phyloP scores from a whole-genome alignment of 1,140 invertebrate species.

The Papilio helenus region DNA sequence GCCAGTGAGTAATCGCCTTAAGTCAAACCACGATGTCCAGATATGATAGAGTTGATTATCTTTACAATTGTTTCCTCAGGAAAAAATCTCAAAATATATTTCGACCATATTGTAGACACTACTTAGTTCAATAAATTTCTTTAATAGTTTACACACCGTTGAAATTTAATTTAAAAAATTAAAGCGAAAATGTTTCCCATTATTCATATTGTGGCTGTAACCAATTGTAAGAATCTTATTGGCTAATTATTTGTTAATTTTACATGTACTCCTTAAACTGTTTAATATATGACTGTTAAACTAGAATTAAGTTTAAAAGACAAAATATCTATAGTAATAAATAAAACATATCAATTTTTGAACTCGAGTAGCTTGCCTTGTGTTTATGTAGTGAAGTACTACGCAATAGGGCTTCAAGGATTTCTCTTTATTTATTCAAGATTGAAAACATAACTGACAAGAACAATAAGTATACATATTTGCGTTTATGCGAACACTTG shows the following conservation, averaged over 20 bases:
- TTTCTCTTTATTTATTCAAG: conserved; percentile 24
- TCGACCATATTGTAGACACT: no score
- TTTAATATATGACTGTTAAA: neutral
- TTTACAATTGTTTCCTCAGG: neutral
- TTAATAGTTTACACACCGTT: no score
- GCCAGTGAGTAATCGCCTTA: conserved; percentile 18
- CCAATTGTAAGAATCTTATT: no score
- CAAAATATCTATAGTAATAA: neutral
- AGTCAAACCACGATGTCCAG: conserved; percentile 18
- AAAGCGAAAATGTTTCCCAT: no score
- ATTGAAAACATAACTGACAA: conserved; percentile 31
- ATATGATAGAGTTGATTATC: neutral
- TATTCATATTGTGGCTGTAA: no score
- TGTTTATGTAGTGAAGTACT: conserved; percentile 1
- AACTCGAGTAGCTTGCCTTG: conserved; percentile 29
- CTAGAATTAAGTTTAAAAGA: neutral
- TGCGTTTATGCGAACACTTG: conserved; percentile 5
- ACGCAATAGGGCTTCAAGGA: conserved; percentile 33
- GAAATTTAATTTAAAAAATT: no score
- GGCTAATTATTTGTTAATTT: neutral
- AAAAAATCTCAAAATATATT: neutral
- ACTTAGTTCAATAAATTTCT: no score
- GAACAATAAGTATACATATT: conserved; percentile 19
- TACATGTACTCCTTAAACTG: neutral
- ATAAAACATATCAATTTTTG: neutral